A percentile compares a stretch with the other conserved stretches of the same genome.
These are phyloP conservation scores for Drosophila eohydei DNA, from an alignment of 2,888 invertebrate species.

Conservation along the genomic window DNA sequence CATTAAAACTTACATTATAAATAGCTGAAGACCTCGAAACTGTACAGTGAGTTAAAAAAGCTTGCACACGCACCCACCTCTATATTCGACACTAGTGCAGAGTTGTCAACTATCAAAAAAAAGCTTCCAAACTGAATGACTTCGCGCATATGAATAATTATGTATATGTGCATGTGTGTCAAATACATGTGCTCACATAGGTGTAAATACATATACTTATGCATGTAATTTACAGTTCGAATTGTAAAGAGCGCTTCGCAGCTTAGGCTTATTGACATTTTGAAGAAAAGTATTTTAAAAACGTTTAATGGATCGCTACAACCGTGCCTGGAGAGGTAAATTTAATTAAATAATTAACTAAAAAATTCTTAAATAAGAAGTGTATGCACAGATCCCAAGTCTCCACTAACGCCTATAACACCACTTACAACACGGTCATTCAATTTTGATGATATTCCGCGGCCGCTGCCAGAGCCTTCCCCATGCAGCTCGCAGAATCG, in stretches of 20 bases:
- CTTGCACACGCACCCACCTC: not conserved
- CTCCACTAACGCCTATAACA: constrained; percentile 72
- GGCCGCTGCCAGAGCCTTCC: constrained; percentile 20
- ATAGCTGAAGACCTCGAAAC: not conserved
- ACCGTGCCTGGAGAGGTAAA: constrained; percentile 68
- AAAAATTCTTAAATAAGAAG: not conserved
- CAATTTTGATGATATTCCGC: constrained; percentile 51
- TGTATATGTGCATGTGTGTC: not conserved
- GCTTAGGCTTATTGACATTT: not conserved
- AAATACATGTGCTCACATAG: not conserved
- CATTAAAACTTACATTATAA: not conserved
- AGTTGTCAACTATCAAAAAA: constrained; percentile 20
- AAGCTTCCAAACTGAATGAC: not conserved
- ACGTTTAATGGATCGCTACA: constrained; percentile 60
- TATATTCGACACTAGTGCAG: not conserved
- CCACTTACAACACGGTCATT: constrained; percentile 63
- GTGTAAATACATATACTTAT: not conserved
- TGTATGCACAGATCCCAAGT: constrained; percentile 58
- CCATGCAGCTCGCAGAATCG: not conserved
- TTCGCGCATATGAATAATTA: not conserved
- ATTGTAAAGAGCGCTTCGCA: not conserved
- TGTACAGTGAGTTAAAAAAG: not conserved
- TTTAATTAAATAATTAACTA: not conserved
- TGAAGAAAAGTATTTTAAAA: not conserved
- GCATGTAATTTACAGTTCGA: constrained; percentile 21